These are phyloP conservation scores for Tineola bisselliella DNA, from an alignment of 2,888 invertebrate genomes.

Conservation along the genomic window DNA sequence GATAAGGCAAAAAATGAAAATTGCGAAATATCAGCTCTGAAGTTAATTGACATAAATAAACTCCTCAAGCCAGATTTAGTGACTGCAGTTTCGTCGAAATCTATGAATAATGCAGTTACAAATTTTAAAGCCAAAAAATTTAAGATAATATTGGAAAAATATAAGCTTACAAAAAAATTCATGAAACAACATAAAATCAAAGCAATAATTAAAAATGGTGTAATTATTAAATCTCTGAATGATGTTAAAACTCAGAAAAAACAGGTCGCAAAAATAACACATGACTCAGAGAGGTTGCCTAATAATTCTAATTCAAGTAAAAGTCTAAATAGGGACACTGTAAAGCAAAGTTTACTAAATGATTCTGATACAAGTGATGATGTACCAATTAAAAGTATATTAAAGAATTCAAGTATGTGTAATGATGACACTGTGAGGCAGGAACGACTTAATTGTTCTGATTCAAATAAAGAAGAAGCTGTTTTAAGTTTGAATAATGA, in stretches of 20 bases:
- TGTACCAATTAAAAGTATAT: too few species aligned
- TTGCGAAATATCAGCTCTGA: neutral
- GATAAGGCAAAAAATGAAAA: neutral
- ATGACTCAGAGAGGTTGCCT: slow-evolving; percentile 16
- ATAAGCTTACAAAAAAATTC: slow-evolving; percentile 26
- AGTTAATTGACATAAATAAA: slow-evolving; percentile 2
- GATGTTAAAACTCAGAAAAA: too few species aligned
- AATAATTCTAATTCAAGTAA: too few species aligned
- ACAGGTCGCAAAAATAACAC: neutral
- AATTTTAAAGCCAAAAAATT: slow-evolving; percentile 41
- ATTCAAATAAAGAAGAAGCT: too few species aligned
- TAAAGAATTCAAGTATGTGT: too few species aligned
- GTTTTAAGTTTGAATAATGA: too few species aligned
- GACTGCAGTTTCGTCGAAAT: slow-evolving; percentile 20
- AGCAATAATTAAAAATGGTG: slow-evolving; percentile 30
- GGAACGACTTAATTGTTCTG: too few species aligned
- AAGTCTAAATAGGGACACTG: too few species aligned
- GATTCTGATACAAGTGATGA: too few species aligned
- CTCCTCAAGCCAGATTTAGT: slow-evolving; percentile 3
- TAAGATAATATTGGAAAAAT: slow-evolving; percentile 33
- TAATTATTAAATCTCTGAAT: neutral
- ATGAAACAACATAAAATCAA: slow-evolving; percentile 31
- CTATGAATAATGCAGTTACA: slow-evolving; percentile 32
- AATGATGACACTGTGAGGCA: too few species aligned
- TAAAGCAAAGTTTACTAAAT: neutral